Conservation (phyloP, 1,140 invertebrate species). For the Lamellibrachia luymesi region DNA sequence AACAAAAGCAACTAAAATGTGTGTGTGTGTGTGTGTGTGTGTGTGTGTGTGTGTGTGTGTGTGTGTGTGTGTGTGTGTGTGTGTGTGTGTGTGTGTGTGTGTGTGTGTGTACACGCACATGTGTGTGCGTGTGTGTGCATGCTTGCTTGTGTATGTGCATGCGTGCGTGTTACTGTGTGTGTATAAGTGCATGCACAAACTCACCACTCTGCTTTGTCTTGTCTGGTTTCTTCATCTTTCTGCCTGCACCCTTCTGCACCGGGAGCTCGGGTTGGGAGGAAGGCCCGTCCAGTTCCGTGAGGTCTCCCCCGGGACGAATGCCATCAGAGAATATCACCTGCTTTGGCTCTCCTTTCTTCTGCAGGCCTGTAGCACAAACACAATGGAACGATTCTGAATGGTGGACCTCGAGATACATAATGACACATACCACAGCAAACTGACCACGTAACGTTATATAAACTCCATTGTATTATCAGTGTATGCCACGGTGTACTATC, state of each 20-base stretch:
- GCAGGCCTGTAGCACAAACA: background rate
- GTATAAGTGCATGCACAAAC: too few relatives aligned
- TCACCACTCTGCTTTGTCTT: conserved; percentile 2
- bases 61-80: conserved; percentile 8
- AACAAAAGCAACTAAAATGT: background rate
- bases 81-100: too few relatives aligned
- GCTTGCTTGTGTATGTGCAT: too few relatives aligned
- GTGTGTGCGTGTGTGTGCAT: background rate
- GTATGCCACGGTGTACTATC: too few relatives aligned
- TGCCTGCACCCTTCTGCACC: conserved; percentile 30
- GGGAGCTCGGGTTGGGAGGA: conserved; percentile 26
- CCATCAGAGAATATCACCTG: conserved; percentile 91
- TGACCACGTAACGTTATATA: background rate
- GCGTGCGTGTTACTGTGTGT: too few relatives aligned
- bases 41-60: too few relatives aligned
- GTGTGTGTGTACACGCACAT: background rate
- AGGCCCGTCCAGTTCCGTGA: conserved; percentile 69
- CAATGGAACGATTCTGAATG: background rate
- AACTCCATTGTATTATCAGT: too few relatives aligned
- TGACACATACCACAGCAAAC: background rate
- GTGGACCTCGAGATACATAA: background rate
- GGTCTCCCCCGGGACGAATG: conserved; percentile 84
- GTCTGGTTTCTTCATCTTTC: conserved; percentile 28
- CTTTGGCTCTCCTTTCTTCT: conserved; percentile 56
- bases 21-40: background rate